Percentiles rank a stretch among this genome's conserved stretches.
phyloP scores from a whole-genome alignment of 2,797 vertebrate genomes.

The Manis pentadactyla region DNA sequence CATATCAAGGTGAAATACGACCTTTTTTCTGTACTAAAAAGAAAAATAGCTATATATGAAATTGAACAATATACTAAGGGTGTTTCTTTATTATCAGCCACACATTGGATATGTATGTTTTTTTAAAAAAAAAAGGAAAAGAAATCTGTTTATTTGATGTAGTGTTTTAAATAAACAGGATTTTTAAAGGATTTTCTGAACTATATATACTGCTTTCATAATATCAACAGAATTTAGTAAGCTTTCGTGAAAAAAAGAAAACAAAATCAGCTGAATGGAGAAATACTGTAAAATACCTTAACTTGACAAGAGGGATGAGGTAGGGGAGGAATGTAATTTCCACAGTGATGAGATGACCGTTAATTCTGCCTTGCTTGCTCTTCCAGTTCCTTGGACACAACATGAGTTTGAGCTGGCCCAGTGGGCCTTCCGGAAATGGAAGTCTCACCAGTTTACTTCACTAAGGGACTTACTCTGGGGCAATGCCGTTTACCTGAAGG shows the following conservation, averaged over 20 bases:
- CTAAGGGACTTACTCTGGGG: slow-evolving; percentile 98
- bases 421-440: slow-evolving; percentile 99
- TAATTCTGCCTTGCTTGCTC: neutral
- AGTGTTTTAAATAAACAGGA: slow-evolving; percentile 19
- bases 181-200: neutral
- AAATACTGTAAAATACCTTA: neutral
- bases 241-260: neutral
- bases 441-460: slow-evolving; percentile 98
- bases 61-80: neutral
- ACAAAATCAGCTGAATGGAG: neutral
- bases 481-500: slow-evolving; percentile 97
- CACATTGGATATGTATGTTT: neutral
- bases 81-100: neutral
- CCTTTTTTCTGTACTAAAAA: neutral
- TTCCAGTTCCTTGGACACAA: slow-evolving; percentile 95
- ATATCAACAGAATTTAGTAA: neutral
- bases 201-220: neutral
- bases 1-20: neutral
- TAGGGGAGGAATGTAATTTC: neutral
- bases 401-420: slow-evolving; percentile 96
- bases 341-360: neutral
- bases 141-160: neutral
- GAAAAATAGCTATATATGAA: neutral
- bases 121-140: neutral
- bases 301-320: neutral